Evolutionary conservation across 2,888 invertebrate genomes (phyloP).

Genomic region (Melanophora roralis): DNA sequence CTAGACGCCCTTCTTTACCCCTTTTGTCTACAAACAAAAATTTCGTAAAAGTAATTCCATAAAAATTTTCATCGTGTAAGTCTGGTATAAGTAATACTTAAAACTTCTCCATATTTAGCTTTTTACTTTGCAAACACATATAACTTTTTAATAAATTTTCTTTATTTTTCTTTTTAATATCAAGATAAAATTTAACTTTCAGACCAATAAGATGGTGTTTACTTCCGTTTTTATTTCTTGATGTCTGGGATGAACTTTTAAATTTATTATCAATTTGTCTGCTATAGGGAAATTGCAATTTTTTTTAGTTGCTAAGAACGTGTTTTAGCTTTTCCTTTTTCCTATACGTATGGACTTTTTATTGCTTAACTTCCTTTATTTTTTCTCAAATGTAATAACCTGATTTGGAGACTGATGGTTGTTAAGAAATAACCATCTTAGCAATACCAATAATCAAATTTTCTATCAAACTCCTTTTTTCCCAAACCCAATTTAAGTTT

Average conservation of each 20-base stretch:
- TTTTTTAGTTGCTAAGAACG: slow-evolving; percentile 27
- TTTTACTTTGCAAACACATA: no score
- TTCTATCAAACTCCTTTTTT: neutral
- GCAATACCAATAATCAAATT: neutral
- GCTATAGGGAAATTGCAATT: slow-evolving; percentile 62
- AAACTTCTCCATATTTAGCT: no score
- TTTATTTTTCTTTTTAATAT: no score
- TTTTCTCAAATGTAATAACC: slow-evolving; percentile 13
- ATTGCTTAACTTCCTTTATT: neutral
- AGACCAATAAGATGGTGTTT: no score
- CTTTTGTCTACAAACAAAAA: no score
- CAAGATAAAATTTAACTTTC: no score
- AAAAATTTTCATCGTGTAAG: no score
- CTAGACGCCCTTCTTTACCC: no score
- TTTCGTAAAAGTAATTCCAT: no score
- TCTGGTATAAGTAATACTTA: no score
- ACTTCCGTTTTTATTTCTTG: neutral
- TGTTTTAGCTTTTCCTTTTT: neutral
- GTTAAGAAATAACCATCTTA: slow-evolving; percentile 20
- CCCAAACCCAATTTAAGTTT: neutral
- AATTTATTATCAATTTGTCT: slow-evolving; percentile 62
- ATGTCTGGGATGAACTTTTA: slow-evolving; percentile 4
- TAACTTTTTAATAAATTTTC: no score
- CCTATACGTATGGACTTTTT: slow-evolving; percentile 20
- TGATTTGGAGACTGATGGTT: slow-evolving; percentile 7